Evolutionary conservation across 2,797 vertebrate species (phyloP).

Genomic region (Microcaecilia unicolor): DNA sequence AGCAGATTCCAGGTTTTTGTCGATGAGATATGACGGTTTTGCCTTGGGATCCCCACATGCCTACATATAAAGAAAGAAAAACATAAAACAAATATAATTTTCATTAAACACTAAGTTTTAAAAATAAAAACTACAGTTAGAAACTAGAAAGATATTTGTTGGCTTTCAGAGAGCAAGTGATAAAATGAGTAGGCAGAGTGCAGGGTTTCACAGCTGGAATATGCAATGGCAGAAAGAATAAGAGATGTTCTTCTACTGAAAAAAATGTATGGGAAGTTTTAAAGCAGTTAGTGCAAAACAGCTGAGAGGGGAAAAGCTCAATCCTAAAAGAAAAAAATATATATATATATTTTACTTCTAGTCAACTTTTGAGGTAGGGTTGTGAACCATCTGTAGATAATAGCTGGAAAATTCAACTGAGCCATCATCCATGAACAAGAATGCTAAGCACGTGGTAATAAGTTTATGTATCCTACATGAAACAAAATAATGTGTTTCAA

Average conservation of each 20-base stretch:
- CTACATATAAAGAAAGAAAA: constrained; percentile 66
- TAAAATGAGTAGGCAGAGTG: constrained; percentile 64
- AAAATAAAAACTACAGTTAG: constrained; percentile 44
- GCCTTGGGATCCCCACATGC: constrained; percentile 97
- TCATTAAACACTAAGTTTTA: constrained; percentile 24
- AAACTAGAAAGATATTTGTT: constrained; percentile 48
- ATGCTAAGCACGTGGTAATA: constrained; percentile 26
- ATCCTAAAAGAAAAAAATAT: constrained; percentile 52
- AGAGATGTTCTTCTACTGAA: constrained; percentile 68
- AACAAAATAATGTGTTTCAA: constrained; percentile 30
- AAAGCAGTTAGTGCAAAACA: constrained; percentile 69
- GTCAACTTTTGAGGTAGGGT: constrained; percentile 50
- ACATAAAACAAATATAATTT: constrained; percentile 20
- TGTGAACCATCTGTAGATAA: constrained; percentile 42
- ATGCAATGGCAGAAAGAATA: constrained; percentile 65
- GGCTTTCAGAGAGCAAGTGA: constrained; percentile 49
- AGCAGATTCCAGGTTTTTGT: constrained; percentile 96
- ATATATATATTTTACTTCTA: constrained; percentile 26
- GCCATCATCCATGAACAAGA: constrained; percentile 27
- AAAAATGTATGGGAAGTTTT: constrained; percentile 61
- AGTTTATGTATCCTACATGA: constrained; percentile 32
- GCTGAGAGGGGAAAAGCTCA: constrained; percentile 59
- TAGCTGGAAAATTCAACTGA: constrained; percentile 38
- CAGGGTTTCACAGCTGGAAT: constrained; percentile 68
- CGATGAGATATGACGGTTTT: constrained; percentile 94